Conservation (phyloP, 2,888 invertebrate genomes). For the Epinotia brunnichana region DNA sequence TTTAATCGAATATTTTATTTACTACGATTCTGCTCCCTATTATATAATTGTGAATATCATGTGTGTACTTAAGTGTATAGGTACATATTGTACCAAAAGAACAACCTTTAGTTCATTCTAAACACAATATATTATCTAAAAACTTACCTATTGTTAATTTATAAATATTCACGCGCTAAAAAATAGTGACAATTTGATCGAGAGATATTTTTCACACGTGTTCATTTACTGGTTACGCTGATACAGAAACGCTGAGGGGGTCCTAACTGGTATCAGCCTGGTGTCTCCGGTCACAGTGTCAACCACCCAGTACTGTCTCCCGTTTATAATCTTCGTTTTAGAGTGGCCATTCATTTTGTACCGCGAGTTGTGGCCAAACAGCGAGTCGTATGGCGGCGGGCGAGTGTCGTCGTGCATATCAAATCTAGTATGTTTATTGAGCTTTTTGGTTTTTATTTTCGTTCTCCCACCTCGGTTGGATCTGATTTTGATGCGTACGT, state of each 20-base stretch:
- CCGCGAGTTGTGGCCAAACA: conserved; percentile 76
- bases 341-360: conserved; percentile 62
- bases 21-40: conserved; percentile 55
- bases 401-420: conserved; percentile 65
- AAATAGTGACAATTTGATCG: not conserved
- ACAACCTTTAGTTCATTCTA: not conserved
- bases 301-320: conserved; percentile 89
- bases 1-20: conserved; percentile 60
- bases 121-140: not conserved
- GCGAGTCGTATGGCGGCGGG: conserved; percentile 87
- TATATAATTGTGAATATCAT: conserved; percentile 21
- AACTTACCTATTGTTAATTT: not conserved
- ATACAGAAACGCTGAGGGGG: conserved; percentile 91
- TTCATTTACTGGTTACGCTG: conserved; percentile 64
- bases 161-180: not conserved
- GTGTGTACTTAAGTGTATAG: conserved; percentile 10
- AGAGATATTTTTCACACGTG: conserved; percentile 44
- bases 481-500: conserved; percentile 51
- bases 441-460: conserved; percentile 30
- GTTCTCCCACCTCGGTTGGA: conserved; percentile 23
- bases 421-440: conserved; percentile 44
- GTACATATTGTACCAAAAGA: not conserved
- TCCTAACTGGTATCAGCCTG: conserved; percentile 88
- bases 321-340: conserved; percentile 86
- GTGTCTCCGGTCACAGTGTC: conserved; percentile 84